Evolutionary conservation across 2,888 invertebrate species (phyloP).

Genomic region (Gastracanthus pulcherrimus): DNA sequence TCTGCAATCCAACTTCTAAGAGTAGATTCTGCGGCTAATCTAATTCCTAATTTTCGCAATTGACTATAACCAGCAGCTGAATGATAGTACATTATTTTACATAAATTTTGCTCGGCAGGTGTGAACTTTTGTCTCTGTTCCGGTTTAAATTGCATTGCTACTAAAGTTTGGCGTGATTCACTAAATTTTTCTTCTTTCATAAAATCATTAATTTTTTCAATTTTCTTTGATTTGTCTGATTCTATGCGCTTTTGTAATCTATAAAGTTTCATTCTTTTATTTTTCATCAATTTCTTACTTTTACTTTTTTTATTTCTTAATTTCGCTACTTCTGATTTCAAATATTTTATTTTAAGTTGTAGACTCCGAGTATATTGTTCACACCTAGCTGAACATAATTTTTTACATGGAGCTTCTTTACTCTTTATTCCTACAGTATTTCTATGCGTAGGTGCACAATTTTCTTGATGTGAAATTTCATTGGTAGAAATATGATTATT

Average conservation of each 20-base stretch:
- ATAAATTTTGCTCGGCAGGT: too few relatives aligned
- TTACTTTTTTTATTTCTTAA: too few relatives aligned
- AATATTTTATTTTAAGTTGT: background rate
- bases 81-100: too few relatives aligned
- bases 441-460: background rate
- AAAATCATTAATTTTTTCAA: background rate
- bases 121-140: background rate
- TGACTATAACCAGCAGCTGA: slow-evolving; percentile 27
- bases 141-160: background rate
- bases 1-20: slow-evolving; percentile 56
- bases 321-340: background rate
- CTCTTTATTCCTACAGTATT: background rate
- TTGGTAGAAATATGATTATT: background rate
- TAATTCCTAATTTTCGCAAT: slow-evolving; percentile 45
- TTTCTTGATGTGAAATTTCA: background rate
- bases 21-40: slow-evolving; percentile 47
- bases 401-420: too few relatives aligned
- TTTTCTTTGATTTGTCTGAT: background rate
- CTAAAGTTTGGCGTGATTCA: background rate
- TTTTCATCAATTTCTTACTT: too few relatives aligned
- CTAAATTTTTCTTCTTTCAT: background rate
- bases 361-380: background rate
- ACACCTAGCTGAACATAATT: background rate
- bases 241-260: background rate
- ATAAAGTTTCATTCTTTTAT: too few relatives aligned